phyloP scores from a whole-genome alignment of 2,113 vertebrate genomes.

The Pachycephala philippinensis region DNA sequence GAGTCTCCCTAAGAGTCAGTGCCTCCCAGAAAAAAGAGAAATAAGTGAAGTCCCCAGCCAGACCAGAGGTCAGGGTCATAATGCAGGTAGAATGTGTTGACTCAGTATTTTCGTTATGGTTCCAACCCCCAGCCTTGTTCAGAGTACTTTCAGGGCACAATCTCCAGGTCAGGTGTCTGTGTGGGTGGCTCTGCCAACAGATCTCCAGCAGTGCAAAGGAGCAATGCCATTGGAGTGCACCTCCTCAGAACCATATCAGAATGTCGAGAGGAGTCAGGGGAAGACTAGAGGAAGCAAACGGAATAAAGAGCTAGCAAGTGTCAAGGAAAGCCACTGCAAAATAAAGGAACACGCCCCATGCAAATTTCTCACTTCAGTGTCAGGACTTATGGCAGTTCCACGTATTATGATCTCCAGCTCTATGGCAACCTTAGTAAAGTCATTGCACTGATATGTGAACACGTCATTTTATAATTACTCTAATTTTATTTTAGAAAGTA shows the following conservation, averaged over 20 bases:
- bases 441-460: not conserved
- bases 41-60: not conserved
- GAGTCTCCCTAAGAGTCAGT: not conserved
- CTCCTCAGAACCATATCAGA: not conserved
- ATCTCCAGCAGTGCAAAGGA: not conserved
- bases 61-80: too few relatives aligned
- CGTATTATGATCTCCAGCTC: not conserved
- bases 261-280: not conserved
- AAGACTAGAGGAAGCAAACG: not conserved
- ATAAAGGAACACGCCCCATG: not conserved
- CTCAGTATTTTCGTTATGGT: not conserved
- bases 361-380: not conserved
- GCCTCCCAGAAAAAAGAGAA: not conserved
- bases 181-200: not conserved
- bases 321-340: not conserved
- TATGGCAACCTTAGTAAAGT: conserved; percentile 11
- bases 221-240: rapidly evolving
- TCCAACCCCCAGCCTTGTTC: not conserved
- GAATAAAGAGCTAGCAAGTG: not conserved
- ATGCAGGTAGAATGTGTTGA: not conserved
- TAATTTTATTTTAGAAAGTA: conserved; percentile 36
- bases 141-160: not conserved
- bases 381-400: not conserved
- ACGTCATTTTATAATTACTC: conserved; percentile 3
- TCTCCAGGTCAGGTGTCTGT: not conserved